Conservation (phyloP, 2,888 invertebrate species). For the Clivina fossor region DNA sequence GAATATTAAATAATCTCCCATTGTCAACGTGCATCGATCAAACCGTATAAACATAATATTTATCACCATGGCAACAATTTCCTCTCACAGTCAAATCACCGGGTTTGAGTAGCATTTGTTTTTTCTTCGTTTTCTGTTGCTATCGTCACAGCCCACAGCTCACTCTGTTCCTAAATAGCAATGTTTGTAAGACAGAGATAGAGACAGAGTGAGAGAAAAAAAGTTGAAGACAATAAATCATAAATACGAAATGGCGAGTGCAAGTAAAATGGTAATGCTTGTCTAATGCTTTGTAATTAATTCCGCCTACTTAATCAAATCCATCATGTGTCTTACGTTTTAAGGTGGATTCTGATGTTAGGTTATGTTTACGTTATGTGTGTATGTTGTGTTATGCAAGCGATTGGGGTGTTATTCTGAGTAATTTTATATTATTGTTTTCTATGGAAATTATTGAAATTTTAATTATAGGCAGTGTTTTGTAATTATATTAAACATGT, state of each 20-base stretch:
- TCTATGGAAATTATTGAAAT: too few species aligned
- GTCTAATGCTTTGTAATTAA: constrained; percentile 3
- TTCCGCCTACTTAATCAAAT: constrained; percentile 13
- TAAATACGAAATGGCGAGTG: constrained; percentile 1
- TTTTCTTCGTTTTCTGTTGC: too few species aligned
- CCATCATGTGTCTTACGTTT: neutral
- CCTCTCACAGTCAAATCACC: constrained; percentile 16
- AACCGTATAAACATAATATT: constrained; percentile 3
- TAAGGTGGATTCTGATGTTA: too few species aligned
- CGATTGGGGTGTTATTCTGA: constrained; percentile 7
- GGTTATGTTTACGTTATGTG: too few species aligned
- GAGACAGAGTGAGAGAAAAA: neutral
- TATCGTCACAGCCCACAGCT: constrained; percentile 16
- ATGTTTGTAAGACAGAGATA: neutral
- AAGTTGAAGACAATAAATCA: constrained; percentile 21
- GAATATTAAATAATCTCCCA: constrained; percentile 20
- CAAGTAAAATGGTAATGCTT: neutral
- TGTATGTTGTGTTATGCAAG: constrained; percentile 17
- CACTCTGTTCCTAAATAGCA: neutral
- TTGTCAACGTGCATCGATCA: constrained; percentile 26
- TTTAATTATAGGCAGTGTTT: too few species aligned
- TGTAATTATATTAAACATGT: too few species aligned
- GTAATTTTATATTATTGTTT: too few species aligned
- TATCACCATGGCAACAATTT: constrained; percentile 17
- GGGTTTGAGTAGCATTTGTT: too few species aligned